phyloP scores from a whole-genome alignment of 2,888 invertebrate genomes.

The Hyposoter dolosus region DNA sequence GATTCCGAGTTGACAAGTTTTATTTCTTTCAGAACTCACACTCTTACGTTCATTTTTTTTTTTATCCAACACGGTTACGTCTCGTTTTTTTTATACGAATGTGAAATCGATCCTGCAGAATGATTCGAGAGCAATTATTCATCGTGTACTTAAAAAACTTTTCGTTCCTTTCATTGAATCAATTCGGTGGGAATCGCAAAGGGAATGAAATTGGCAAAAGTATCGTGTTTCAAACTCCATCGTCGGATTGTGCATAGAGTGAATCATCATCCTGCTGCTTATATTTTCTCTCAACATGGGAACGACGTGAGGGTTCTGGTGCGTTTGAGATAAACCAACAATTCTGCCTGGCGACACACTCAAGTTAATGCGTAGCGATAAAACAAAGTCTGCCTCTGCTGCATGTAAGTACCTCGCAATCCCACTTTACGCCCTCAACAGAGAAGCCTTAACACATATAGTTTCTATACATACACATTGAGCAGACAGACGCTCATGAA shows the following conservation, averaged over 20 bases:
- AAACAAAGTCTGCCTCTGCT: constrained; percentile 59
- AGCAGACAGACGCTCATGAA: background rate
- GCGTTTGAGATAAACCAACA: constrained; percentile 69
- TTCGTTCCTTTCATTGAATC: background rate
- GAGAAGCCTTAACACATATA: constrained; percentile 45
- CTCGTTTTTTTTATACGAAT: no score
- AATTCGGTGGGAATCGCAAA: constrained; percentile 1
- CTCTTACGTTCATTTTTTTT: background rate
- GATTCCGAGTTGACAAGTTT: background rate
- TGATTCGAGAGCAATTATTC: background rate
- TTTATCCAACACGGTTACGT: background rate
- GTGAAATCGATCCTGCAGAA: background rate
- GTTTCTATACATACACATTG: background rate
- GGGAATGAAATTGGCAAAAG: constrained; percentile 15
- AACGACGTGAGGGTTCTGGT: constrained; percentile 40
- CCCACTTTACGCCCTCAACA: constrained; percentile 62
- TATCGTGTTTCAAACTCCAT: constrained; percentile 20
- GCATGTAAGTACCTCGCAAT: constrained; percentile 67
- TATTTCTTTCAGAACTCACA: background rate
- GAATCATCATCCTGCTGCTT: constrained; percentile 43
- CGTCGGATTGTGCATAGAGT: constrained; percentile 4
- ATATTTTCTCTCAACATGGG: constrained; percentile 6
- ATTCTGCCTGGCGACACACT: constrained; percentile 69
- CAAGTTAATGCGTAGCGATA: constrained; percentile 68
- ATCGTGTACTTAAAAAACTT: background rate